Evolutionary conservation across 1,140 invertebrate genomes (phyloP), one percentile per base, ranked within the genome.

Genomic region (Steinernema feltiae): DNA sequence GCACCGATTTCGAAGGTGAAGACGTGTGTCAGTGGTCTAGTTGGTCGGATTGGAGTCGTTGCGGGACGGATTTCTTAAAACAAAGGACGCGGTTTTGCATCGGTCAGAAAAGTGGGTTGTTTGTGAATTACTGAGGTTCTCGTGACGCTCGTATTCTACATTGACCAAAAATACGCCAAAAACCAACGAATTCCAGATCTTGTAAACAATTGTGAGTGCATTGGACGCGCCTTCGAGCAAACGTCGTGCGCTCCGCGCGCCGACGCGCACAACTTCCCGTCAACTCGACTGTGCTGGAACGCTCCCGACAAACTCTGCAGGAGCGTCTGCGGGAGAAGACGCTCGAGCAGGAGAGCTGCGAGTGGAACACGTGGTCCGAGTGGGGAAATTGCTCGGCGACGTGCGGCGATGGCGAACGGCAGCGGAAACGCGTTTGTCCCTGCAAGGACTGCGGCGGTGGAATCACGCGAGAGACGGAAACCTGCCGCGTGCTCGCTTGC

Each of bases 11-110:
- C 0, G 46, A n/a, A 27, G 27, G 32, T 15, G 71, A 63, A 29
- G n/a, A 77, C 71, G 71, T 77, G 1, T 77, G 76, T 27, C 76
- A 73, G 3, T 77, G 76, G 76, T 77, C 76, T 0, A 74, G 29
- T 21, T 77, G 76, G 76, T 77, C 76, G 0, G 76, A 77, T 18
- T 77, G 76, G 76, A 77, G 76, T 30, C 17, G 41, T 27, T 77
- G 76, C 41, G 72, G 74, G 69, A 48, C 46, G 1, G 74, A 70
- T n/a, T 32, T 46, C 1, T 48, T 72, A 1, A 69, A 72, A 18
- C 72, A 77, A 27, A 70, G 76, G 29, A 77, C 73, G 21, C 48
- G 76, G n/a, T 74, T 77, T 32, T 77, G 76, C 53, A 74, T 74
- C 1, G 76, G 76, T 41, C 69, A 73, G 24, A 73, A 77, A 32